Base-by-base conservation (phyloP, 2,888 invertebrate genomes). In the Stenoptilia bipunctidactyla region DNA sequence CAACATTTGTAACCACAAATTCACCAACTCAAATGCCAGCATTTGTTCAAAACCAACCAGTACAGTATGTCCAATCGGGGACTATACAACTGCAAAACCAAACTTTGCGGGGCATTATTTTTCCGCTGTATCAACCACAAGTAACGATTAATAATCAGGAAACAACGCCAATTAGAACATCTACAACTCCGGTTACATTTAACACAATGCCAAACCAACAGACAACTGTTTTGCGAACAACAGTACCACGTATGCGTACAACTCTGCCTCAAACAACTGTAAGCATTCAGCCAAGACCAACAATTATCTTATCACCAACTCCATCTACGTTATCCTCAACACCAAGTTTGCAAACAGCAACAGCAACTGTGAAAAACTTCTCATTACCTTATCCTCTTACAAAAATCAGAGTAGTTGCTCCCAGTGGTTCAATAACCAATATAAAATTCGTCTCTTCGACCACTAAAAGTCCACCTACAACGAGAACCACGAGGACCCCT, bases 341-440 rank as follows among this genome's bases (percentile, higher is more conserved):
- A 0, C 39, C 27, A 15, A 3, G 20, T 8, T 37, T 39, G 15
- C 15, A 47, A 15, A 40, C 50, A 1, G 13, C 34, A 5, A 27
- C 46, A 3, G 20, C 41, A 15, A 38, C 37, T 0, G 12, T 34
- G 30, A 34, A 40, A 13, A 27, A 27, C 2, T 34, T 14, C 8
- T 34, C 14, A 2, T 13, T 14, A 34, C 8, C 34, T 13, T 13
- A 5, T 13, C 34, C 34, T 13, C 4, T 34, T 2, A 39, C 79
- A 20, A 66, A 55, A 47, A 76, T 82, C 27, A 56, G 74, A n/a
- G 63, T 82, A 8, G 52, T 65, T 33, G 62, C 74, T 4, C 74
- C 76, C 3, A 58, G 50, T 37, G 76, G 76, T 1, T 64, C 74
- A 0, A 65, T 74, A 34, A 77, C 79, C 1, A 73, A 74, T 37